Evolutionary conservation across 2,797 vertebrate species (phyloP).

Genomic region (Darevskia mixta): DNA sequence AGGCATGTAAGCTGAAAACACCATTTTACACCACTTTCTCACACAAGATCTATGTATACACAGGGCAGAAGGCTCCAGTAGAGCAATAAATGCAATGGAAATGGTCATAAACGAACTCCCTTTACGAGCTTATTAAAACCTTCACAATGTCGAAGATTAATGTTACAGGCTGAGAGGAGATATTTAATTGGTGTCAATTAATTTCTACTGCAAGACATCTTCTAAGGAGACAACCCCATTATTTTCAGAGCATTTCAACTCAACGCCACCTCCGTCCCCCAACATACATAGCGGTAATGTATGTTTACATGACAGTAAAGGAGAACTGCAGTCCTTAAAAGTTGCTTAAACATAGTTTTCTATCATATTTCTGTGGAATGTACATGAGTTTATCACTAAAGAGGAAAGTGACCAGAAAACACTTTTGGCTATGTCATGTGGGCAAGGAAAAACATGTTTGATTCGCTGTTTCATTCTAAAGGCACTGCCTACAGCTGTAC

Average conservation of each 20-base stretch:
- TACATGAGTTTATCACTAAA: neutral
- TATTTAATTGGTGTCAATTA: conserved; percentile 22
- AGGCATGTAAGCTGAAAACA: conserved; percentile 36
- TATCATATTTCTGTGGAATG: neutral
- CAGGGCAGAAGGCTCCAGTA: neutral
- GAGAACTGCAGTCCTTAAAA: neutral
- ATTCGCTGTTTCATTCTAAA: neutral
- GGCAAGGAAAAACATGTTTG: neutral
- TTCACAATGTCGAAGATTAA: conserved; percentile 15
- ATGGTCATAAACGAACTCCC: neutral
- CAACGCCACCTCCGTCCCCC: conserved; percentile 10
- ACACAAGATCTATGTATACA: neutral
- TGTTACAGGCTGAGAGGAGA: conserved; percentile 10
- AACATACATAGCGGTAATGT: conserved; percentile 22
- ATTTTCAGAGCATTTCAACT: conserved; percentile 16
- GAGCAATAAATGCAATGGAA: neutral
- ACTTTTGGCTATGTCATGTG: neutral
- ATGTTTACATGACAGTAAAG: conserved; percentile 8
- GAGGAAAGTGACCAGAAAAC: neutral
- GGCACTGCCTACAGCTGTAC: too few relatives aligned
- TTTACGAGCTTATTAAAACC: conserved; percentile 22
- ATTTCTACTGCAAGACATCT: conserved; percentile 15
- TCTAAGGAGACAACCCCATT: conserved; percentile 5
- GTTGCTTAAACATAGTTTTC: neutral
- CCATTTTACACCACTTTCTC: neutral